Evolutionary conservation across 2,888 invertebrate species (phyloP), one percentile per base, ranked within the genome.

Genomic region (Melieria crassipennis): DNA sequence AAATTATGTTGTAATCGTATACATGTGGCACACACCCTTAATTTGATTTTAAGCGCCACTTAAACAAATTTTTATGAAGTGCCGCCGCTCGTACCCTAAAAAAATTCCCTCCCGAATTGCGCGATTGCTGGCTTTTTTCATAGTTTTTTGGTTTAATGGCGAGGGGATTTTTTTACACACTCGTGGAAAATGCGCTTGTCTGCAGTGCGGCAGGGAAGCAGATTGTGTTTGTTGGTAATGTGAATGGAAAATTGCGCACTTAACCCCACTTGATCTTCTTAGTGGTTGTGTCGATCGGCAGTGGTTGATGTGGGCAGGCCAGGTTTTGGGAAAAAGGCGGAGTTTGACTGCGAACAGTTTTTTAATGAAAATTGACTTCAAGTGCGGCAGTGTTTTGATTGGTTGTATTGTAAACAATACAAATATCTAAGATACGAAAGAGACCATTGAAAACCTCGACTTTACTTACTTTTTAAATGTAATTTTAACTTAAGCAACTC

Each of bases 11-110:
- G 80, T 82, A 82, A 81, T 82, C 80, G 78, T 78, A 77, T 76
- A 76, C 76, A 71, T 70, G 72, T 52, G 30, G 13, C 73, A 78
- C 77, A 76, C 81, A 82, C 81, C 81, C 81, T 79, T 81, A 81
- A 82, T 82, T 70, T 70, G 79, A 80, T 79, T 81, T 76, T 80
- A 77, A 81, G 80, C 82, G 82, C 82, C 82, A 82, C 82, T 81
- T 81, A 81, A 75, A 68, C 62, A 65, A 68, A 65, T 73, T 69
- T 73, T 61, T 65, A 60, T 70, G 61, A 58, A 60, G 66, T 77
- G 73, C 58, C 64, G 68, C 62, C 63, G 67, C 16, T 13, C 66
- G 68, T 61, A 60, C 30, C 60, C 63, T 63, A 69, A 69, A 69
- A 63, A 69, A 60, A 48, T 48, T 9, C 30, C 30, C 30, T 30